Percentiles rank a stretch among this genome's conserved stretches.
Conservation (phyloP, 37 sponge, comb jelly and placozoan genomes). For the Diacarnus erythraeanus region DNA sequence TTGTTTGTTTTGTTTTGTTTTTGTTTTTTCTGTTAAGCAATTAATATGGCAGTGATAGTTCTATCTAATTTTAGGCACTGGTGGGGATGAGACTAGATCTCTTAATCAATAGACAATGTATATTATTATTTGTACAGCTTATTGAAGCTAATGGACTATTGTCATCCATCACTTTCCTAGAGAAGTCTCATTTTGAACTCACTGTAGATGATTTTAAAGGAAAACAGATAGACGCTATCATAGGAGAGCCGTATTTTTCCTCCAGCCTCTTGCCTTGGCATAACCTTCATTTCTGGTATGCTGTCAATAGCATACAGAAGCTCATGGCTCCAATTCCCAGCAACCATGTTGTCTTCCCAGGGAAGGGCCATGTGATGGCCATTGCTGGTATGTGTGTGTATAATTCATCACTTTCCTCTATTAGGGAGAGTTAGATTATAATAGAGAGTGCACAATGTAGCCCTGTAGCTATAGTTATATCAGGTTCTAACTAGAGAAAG, state of each 20-base stretch:
- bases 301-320: conserved; percentile 10
- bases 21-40: neutral
- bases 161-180: conserved; percentile 4
- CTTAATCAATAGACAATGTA: no score
- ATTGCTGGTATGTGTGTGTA: conserved; percentile 67
- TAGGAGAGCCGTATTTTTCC: conserved; percentile 80
- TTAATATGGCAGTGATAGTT: no score
- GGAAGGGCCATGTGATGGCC: conserved; percentile 42
- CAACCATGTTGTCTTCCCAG: conserved; percentile 38
- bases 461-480: no score
- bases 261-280: conserved; percentile 79
- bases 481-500: no score
- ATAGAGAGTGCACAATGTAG: no score
- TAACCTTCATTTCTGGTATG: conserved; percentile 80
- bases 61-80: no score
- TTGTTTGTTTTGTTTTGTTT: no score
- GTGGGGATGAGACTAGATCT: no score
- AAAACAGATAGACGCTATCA: conserved; percentile 21
- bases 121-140: conserved; percentile 11
- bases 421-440: no score
- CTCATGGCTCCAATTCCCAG: conserved; percentile 20
- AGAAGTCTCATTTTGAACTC: conserved; percentile 17
- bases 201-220: conserved; percentile 8
- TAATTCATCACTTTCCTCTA: no score
- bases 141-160: conserved; percentile 26